These are phyloP conservation scores for Limnephilus rhombicus DNA, from an alignment of 2,888 invertebrate genomes.

Conservation along the genomic window DNA sequence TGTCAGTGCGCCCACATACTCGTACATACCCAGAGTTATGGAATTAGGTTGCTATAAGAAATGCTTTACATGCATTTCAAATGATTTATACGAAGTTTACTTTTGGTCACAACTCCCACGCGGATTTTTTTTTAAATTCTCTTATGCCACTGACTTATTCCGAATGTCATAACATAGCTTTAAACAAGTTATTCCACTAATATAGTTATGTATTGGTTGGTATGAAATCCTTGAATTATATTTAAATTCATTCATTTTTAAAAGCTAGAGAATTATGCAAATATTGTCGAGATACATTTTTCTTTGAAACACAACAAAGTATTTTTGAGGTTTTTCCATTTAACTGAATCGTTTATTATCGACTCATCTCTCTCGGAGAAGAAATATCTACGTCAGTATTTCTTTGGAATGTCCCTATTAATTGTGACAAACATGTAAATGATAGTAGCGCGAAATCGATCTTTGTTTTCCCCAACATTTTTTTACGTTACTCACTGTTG, in stretches of 20 bases:
- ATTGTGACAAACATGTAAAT: not conserved
- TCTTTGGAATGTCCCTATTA: not conserved
- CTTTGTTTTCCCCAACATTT: not conserved
- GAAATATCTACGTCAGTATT: not conserved
- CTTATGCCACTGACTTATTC: constrained; percentile 8
- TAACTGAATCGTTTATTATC: not conserved
- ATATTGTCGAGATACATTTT: not conserved
- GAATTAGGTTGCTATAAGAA: not conserved
- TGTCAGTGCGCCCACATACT: constrained; percentile 13
- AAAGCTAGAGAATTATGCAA: not conserved
- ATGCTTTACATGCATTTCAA: not conserved
- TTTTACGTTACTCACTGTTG: too few relatives aligned
- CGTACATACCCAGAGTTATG: not conserved
- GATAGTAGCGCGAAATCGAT: not conserved
- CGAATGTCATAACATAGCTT: constrained; percentile 6
- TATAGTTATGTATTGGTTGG: not conserved
- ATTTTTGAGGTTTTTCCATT: not conserved
- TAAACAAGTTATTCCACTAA: constrained; percentile 2
- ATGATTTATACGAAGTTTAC: not conserved
- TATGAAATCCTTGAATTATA: not conserved
- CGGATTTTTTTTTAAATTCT: not conserved
- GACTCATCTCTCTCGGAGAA: too few relatives aligned
- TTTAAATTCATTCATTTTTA: not conserved
- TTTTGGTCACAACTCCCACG: not conserved
- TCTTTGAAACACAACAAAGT: not conserved